Base-by-base conservation (phyloP, 2,797 vertebrate genomes). In the Cossypha polioptera region DNA sequence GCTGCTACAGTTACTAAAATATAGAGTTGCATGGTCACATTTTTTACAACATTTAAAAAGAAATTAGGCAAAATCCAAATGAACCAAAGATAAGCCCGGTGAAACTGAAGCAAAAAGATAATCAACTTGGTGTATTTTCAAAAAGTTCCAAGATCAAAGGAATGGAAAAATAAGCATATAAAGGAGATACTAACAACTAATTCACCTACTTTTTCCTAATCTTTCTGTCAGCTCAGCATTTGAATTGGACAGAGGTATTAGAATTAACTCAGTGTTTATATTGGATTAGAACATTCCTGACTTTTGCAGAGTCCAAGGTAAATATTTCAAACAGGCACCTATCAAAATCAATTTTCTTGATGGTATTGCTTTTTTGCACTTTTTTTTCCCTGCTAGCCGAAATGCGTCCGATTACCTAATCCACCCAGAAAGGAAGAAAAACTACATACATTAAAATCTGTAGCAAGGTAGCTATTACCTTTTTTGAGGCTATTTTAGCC, bases 271-370 rank as follows among this genome's bases (percentile, higher is more conserved):
- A 57, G 26, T 94, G 75, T 95, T 96, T 96, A 62, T 90, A 82
- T 43, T 94, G 91, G 88, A 95, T 94, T 96, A 95, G 83, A 92
- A 88, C 81, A 94, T 94, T 95, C 94, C 74, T 94, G 71, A 92
- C 57, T 94, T 88, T 67, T 77, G n/a, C 68, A 43, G 61, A 80
- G n/a, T 92, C 91, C 94, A 96, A 93, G 47, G 54, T 80, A 97
- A 95, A 96, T 92, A 95, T 90, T 92, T 92, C 80, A 94, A 92
- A 72, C 29, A 53, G 43, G 8, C 1, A 0, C 7, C 88, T 88
- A 95, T 95, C 94, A 94, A 35, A 94, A 94, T 77, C 36, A 55
- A 74, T 92, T 92, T 95, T 91, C 86, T 82, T 94, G 63, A 92
- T 53, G 76, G 28, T 25, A 22, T 66, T 59, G 65, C 5, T 88